Evolutionary conservation across 2,888 invertebrate genomes (phyloP).

Genomic region (Caenorhabditis angaria): DNA sequence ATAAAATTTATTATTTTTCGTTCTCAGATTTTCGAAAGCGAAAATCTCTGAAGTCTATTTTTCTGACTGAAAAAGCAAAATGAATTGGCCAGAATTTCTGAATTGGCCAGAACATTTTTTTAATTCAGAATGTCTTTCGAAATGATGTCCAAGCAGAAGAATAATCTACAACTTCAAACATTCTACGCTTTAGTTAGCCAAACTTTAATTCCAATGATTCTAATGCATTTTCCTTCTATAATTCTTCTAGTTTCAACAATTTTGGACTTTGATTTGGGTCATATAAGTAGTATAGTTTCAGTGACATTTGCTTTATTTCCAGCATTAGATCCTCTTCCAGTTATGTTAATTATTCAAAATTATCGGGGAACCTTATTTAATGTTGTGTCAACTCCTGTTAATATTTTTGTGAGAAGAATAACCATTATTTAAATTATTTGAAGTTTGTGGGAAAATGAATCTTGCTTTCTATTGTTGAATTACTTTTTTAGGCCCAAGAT

Average conservation of each 20-base stretch:
- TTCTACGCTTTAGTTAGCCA: constrained; percentile 25
- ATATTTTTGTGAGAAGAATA: neutral
- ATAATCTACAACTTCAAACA: constrained; percentile 10
- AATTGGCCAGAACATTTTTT: no score
- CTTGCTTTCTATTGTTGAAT: no score
- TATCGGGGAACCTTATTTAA: constrained; percentile 11
- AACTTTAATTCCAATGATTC: constrained; percentile 20
- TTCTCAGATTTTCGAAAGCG: no score
- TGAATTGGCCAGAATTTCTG: no score
- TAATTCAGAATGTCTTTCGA: no score
- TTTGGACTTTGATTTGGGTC: constrained; percentile 15
- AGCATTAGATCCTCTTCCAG: constrained; percentile 18
- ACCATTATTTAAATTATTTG: no score
- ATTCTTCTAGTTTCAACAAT: constrained; percentile 9
- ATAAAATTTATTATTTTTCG: no score
- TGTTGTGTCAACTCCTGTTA: neutral
- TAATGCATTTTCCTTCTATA: constrained; percentile 20
- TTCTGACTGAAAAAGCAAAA: no score
- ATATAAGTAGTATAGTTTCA: constrained; percentile 13
- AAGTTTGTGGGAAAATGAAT: no score
- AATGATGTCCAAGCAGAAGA: neutral
- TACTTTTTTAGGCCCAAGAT: no score
- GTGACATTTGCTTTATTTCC: constrained; percentile 17
- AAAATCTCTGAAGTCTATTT: no score
- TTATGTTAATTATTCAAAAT: constrained; percentile 7